phyloP scores from a whole-genome alignment of 1,140 invertebrate species.

The Camponotus vicinus region DNA sequence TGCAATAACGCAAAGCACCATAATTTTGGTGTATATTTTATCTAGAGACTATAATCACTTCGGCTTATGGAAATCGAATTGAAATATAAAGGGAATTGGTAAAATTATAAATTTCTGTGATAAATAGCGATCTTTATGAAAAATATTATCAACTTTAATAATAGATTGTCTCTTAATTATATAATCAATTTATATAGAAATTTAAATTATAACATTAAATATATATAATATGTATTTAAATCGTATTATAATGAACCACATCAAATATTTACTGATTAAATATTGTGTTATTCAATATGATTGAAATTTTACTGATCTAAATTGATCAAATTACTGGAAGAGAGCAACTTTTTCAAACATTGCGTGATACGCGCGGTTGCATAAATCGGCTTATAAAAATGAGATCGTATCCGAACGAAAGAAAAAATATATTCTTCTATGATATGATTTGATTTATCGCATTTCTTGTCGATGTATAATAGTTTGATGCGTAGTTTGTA shows the following conservation, averaged over 20 bases:
- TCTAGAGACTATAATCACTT: neutral
- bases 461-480: neutral
- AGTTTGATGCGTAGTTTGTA: neutral
- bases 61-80: neutral
- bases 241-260: constrained; percentile 14
- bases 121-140: neutral
- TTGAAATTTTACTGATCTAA: constrained; percentile 23
- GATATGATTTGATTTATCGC: constrained; percentile 18
- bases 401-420: neutral
- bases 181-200: constrained; percentile 24
- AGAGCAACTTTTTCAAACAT: constrained; percentile 24
- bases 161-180: neutral
- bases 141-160: neutral
- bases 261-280: constrained; percentile 49
- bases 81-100: neutral
- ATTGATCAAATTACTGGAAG: constrained; percentile 31
- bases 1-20: neutral
- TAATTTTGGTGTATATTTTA: constrained; percentile 7
- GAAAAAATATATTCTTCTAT: constrained; percentile 6
- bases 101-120: neutral
- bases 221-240: constrained; percentile 11
- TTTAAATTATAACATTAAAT: constrained; percentile 41
- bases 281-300: constrained; percentile 24
- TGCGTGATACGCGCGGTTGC: neutral
- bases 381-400: constrained; percentile 8